Base-by-base conservation (phyloP, 2,113 vertebrate genomes). In the Dolichallabes microphthalmus region DNA sequence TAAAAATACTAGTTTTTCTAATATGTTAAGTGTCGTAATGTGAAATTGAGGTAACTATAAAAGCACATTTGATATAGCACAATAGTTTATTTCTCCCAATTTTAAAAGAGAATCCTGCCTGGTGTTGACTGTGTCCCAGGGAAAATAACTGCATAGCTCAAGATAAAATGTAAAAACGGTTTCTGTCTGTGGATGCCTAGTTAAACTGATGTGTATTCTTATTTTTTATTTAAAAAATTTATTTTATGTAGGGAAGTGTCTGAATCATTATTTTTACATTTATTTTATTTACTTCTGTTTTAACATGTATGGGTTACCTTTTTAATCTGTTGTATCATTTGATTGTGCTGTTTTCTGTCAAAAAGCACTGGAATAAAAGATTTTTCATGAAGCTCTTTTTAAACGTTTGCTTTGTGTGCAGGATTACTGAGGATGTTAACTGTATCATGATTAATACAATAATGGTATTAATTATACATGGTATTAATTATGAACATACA, bases 361-460 rank as follows among this genome's bases (percentile, higher is more conserved):
- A 50, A 75, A 57, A 80, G 64, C 52, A 63, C 66, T 61, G 27
- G 39, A 87, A 89, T 89, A 87, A 89, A 86, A 83, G 45, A 82
- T 86, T 81, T 86, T 86, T 86, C 60, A 76, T 76, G 55, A 4
- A 7, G 3, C 27, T 50, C 15, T 57, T 27, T 85, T 11, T 85
- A 11, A 64, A 53, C 5, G 30, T 85, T 85, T 57, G 52, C 11
- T 85, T 60, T 80, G 7, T 32, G 25, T 10, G 19, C 68, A 57
- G 25, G 13, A 11, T 25, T 25, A 22, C 32, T 63, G 20, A n/a
- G 19, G 14, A 10, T 1, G 2, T 81, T 68, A 27, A 55, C 6
- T 30, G 9, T 20, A 53, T 27, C 13, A 52, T 81, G 22, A 50
- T 27, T 27, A 53, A 45, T 45, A 45, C 39, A 45, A 45, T 45